Conservation (phyloP, 2,797 vertebrate genomes). For the Sitta carolinensis region DNA sequence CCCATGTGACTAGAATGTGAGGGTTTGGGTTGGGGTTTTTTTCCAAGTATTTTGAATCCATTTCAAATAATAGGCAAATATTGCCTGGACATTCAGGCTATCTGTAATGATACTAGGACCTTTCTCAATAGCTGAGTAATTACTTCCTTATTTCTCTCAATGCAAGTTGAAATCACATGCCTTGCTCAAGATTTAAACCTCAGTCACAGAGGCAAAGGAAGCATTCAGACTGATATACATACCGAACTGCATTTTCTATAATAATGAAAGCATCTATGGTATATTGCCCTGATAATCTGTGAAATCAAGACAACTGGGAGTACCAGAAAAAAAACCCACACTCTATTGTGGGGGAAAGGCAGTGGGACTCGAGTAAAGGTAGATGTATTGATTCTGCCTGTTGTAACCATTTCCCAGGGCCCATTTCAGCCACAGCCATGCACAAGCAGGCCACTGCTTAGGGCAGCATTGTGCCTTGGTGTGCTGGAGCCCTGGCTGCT, state of each 20-base stretch:
- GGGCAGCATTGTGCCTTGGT: accelerated
- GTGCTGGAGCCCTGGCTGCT: not conserved
- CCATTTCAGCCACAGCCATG: accelerated
- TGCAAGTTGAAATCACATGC: slow-evolving; percentile 49
- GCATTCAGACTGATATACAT: slow-evolving; percentile 45
- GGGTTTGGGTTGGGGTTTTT: not conserved
- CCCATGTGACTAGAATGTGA: slow-evolving; percentile 69
- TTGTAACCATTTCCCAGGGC: not conserved
- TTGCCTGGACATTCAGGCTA: slow-evolving; percentile 44
- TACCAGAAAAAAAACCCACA: not conserved
- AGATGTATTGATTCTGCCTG: not conserved
- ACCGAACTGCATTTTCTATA: slow-evolving; percentile 4
- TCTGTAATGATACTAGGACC: slow-evolving; percentile 62
- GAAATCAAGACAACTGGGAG: slow-evolving; percentile 6
- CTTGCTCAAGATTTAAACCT: slow-evolving; percentile 63
- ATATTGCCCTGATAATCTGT: slow-evolving; percentile 36
- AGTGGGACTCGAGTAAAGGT: not conserved
- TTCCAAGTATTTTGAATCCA: slow-evolving; percentile 53
- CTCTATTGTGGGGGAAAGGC: not conserved
- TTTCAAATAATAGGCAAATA: slow-evolving; percentile 70
- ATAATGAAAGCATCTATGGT: not conserved
- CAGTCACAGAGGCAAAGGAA: not conserved
- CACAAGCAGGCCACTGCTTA: not conserved
- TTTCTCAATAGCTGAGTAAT: slow-evolving; percentile 68
- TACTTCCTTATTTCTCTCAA: slow-evolving; percentile 61